Evolutionary conservation across 1,140 invertebrate species (phyloP), one percentile per base, ranked within the genome.

Genomic region (Ostrea edulis): DNA sequence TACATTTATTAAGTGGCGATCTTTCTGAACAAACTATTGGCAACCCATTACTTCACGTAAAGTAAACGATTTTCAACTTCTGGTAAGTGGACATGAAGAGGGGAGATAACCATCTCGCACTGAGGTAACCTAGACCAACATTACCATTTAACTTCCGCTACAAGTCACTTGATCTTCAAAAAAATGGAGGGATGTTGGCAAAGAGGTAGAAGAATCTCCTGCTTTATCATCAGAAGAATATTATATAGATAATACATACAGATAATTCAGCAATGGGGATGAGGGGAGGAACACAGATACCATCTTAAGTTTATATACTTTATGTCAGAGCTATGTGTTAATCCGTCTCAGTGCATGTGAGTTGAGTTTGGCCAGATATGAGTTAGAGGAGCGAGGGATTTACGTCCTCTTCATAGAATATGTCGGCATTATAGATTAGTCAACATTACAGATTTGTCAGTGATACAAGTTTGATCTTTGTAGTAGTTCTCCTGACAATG

Each of bases 31-130:
- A 25, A 77, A 35, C 9, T 77, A 8, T 25, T 14, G 12, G 22
- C 14, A 62, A 62, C n/a, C 12, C 14, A 20, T 62, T 62, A 62
- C 17, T 20, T n/a, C 5, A 5, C 55, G 14, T 62, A n/a, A 62
- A 62, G 55, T 77, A 14, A 44, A 77, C 25, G 22, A 77, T 14
- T 44, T 25, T 77, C 68, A 77, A 77, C 25, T 25, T 29, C 29
- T 77, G 4, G 68, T 35, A 77, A 77, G 68, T 77, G 68, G 68
- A 77, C 29, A 77, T 77, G 68, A 77, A 77, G 25, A 77, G 29
- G 12, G 22, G 22, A 77, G 68, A 77, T 77, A 35, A 12, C 9
- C 17, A 77, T 77, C 68, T 1, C 35, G 68, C 25, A 77, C 68
- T 25, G 14, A 77, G 29, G 4, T 9, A 17, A 77, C 68, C 25